A percentile compares a stretch with the other conserved stretches of the same genome.
Evolutionary conservation across 2,888 invertebrate species (phyloP).

Genomic region (Ypsolopha sequella): DNA sequence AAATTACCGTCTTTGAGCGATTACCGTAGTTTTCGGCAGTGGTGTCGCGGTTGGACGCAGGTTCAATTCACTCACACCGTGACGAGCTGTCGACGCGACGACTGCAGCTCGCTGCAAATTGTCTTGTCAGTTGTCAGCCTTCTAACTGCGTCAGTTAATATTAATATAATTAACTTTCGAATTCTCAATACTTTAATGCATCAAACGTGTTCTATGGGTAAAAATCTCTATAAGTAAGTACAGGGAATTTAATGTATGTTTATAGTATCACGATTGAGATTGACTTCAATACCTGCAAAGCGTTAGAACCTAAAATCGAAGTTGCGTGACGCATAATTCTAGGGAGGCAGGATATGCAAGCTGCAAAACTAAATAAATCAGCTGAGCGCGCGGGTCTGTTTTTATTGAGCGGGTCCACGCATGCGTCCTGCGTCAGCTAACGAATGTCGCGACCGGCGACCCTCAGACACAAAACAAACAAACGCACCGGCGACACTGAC

Average conservation of each 20-base stretch:
- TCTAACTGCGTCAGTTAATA: too few species aligned
- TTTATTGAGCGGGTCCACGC: constrained; percentile 56
- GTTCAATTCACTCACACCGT: neutral
- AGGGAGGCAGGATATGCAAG: neutral
- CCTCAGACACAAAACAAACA: constrained; percentile 51
- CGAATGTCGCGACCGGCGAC: constrained; percentile 23
- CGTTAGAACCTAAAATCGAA: too few species aligned
- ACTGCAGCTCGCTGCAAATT: neutral
- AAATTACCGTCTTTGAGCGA: constrained; percentile 14
- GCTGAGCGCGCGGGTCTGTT: constrained; percentile 19
- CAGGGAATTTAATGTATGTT: too few species aligned
- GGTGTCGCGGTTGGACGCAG: constrained; percentile 16
- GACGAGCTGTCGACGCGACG: neutral
- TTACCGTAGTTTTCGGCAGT: constrained; percentile 23
- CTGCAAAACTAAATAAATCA: constrained; percentile 14
- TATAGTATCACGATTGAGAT: too few species aligned
- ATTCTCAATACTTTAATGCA: too few species aligned
- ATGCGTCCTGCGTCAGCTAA: constrained; percentile 39
- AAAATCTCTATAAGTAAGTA: too few species aligned
- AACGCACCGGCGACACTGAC: constrained; percentile 40
- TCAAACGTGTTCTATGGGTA: too few species aligned
- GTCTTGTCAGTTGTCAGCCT: too few species aligned
- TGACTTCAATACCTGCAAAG: too few species aligned
- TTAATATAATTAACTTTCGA: too few species aligned
- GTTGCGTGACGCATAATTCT: neutral